Conservation (phyloP, 1,140 invertebrate species). For the Gerris buenoi region DNA sequence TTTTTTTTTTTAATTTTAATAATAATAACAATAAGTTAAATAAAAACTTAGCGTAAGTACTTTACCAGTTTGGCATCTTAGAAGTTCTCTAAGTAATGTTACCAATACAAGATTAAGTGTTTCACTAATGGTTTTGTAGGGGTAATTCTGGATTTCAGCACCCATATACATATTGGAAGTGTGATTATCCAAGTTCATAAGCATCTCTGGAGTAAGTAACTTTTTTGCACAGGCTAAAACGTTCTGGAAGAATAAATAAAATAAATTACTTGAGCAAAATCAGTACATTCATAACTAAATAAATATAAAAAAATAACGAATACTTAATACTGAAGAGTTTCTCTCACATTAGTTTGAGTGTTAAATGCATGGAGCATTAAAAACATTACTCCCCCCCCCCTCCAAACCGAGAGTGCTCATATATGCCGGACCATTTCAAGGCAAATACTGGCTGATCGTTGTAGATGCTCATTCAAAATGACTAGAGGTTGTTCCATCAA, state of each 20-base stretch:
- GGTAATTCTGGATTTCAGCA: slow-evolving; percentile 52
- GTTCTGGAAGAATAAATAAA: slow-evolving; percentile 34
- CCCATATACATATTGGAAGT: slow-evolving; percentile 56
- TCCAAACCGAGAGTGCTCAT: no score
- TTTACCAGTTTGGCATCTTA: slow-evolving; percentile 68
- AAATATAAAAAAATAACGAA: no score
- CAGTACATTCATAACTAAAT: no score
- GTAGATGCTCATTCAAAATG: no score
- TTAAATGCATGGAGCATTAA: no score
- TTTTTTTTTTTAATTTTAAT: background rate
- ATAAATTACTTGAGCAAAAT: slow-evolving; percentile 7
- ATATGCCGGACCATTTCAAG: no score
- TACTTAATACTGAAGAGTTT: no score
- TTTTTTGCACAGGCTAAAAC: slow-evolving; percentile 70
- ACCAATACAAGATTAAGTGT: slow-evolving; percentile 86
- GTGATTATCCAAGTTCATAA: slow-evolving; percentile 67
- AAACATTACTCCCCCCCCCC: no score
- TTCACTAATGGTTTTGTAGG: slow-evolving; percentile 86
- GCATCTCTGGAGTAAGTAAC: slow-evolving; percentile 69
- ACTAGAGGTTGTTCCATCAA: no score
- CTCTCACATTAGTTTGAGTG: no score
- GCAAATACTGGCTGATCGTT: no score
- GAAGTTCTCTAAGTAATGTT: slow-evolving; percentile 73
- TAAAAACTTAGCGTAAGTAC: no score
- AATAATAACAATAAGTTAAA: background rate